Evolutionary conservation across 1,140 invertebrate species (phyloP), one percentile per base, ranked within the genome.

Genomic region (Drosophila ohnishii): DNA sequence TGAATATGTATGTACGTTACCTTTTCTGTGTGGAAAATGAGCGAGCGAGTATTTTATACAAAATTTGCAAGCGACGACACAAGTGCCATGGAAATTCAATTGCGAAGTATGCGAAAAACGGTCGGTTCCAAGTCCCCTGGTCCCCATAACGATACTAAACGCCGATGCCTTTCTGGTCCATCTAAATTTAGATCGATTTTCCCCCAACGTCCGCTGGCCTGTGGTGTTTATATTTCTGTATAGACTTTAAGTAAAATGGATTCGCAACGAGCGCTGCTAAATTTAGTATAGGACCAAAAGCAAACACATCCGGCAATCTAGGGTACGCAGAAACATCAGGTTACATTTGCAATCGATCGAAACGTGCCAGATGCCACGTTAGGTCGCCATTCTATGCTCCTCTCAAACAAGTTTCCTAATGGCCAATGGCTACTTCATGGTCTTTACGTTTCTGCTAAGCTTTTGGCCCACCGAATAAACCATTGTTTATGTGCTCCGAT

Each of bases 161-260:
- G 40, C 45, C 65, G 22, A 28, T 28, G 32, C 10, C 62, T 48
- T 37, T 35, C 59, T 35, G 45, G 22, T 30, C 65, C 61, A 53
- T 44, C 65, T 69, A 69, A 69, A 30, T 66, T 53, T 69, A 69
- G 61, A 69, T 69, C 65, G 65, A 69, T 69, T 65, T 67, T 64
- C 22, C 60, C 32, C 44, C 39, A 14, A n/a, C 19, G 50, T 30
- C 32, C 60, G 61, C n/a, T 34, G 61, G 44, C 30, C n/a, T 14
- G 35, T 44, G 14, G 34, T 25, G 63, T 19, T 30, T 50, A 50
- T 32, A 50, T 50, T 50, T 69, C 30, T 69, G 51, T 66, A 66
- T 69, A 66, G 65, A 69, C 65, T 69, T 45, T 45, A 66, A 69
- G 65, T 66, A 69, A 69, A 55, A 69, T 45, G 65, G 47, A 69